A percentile compares a stretch with the other conserved stretches of the same genome.
These are phyloP conservation scores for Exephanes ischioxanthus DNA, from an alignment of 2,888 invertebrate genomes.

Conservation along the genomic window DNA sequence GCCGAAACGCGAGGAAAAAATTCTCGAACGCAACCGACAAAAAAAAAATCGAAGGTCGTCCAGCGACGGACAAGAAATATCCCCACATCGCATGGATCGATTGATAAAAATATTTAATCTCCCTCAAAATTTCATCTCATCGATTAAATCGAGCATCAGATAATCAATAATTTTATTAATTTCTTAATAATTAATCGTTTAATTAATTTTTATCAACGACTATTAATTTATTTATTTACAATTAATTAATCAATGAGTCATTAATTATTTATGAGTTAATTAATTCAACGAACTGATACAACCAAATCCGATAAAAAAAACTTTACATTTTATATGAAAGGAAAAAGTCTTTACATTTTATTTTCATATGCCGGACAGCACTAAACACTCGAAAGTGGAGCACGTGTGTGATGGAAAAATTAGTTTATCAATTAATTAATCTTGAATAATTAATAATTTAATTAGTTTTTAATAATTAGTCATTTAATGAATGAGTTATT, in stretches of 20 bases:
- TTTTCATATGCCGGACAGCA: slow-evolving; percentile 54
- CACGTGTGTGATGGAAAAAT: slow-evolving; percentile 39
- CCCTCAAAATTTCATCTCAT: neutral
- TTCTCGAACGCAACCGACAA: slow-evolving; percentile 15
- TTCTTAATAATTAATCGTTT: no score
- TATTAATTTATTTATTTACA: no score
- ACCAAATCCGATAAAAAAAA: neutral
- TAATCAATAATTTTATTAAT: no score
- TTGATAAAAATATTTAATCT: slow-evolving; percentile 63
- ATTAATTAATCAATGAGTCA: neutral
- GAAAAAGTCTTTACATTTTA: slow-evolving; percentile 39
- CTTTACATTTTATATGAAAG: slow-evolving; percentile 48
- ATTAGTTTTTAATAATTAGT: no score
- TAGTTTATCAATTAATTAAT: slow-evolving; percentile 10
- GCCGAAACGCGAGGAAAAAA: slow-evolving; percentile 47
- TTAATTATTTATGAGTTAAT: neutral
- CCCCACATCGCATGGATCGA: slow-evolving; percentile 75
- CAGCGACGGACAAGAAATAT: slow-evolving; percentile 43
- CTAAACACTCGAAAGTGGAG: slow-evolving; percentile 41
- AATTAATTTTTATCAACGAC: no score
- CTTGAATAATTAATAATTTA: no score
- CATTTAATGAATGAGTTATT: no score
- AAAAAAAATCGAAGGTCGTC: slow-evolving; percentile 61
- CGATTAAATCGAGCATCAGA: neutral
- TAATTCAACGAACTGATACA: neutral